A percentile compares a stretch with the other conserved stretches of the same genome.
phyloP scores from a whole-genome alignment of 2,113 vertebrate genomes.

The Notiomystis cincta region DNA sequence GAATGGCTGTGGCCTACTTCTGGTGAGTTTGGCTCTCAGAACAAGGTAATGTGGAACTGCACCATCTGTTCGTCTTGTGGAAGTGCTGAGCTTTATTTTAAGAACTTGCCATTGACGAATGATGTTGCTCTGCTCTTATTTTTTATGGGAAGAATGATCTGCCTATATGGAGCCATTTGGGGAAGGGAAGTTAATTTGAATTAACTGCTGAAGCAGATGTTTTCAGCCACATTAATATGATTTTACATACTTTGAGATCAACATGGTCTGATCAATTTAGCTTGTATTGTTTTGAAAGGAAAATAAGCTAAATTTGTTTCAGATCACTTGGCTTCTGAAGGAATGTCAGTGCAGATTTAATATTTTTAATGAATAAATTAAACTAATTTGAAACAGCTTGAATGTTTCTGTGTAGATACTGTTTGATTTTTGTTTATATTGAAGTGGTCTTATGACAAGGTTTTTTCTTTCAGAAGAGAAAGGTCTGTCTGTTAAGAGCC shows the following conservation, averaged over 20 bases:
- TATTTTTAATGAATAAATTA: background rate
- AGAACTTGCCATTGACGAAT: background rate
- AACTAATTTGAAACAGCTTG: background rate
- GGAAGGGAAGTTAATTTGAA: background rate
- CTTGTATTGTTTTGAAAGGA: background rate
- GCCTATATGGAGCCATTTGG: background rate
- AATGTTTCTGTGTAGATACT: background rate
- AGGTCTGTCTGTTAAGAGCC: background rate
- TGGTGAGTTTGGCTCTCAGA: background rate
- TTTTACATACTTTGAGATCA: background rate
- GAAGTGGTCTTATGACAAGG: background rate
- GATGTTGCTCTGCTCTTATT: background rate
- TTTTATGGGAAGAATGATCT: background rate
- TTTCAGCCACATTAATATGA: background rate
- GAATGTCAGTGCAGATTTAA: background rate
- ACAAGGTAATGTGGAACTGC: conserved; percentile 20
- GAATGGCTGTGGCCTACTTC: conserved; percentile 59
- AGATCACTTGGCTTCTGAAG: background rate
- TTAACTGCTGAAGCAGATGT: conserved; percentile 15
- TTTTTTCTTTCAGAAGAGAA: background rate
- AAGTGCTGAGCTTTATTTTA: conserved; percentile 47
- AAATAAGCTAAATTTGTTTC: conserved; percentile 1
- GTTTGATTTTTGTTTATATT: background rate
- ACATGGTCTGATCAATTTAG: background rate
- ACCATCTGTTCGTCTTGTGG: conserved; percentile 31